Evolutionary conservation across 2,888 invertebrate genomes (phyloP).

Genomic region (Mycalesis mineus): DNA sequence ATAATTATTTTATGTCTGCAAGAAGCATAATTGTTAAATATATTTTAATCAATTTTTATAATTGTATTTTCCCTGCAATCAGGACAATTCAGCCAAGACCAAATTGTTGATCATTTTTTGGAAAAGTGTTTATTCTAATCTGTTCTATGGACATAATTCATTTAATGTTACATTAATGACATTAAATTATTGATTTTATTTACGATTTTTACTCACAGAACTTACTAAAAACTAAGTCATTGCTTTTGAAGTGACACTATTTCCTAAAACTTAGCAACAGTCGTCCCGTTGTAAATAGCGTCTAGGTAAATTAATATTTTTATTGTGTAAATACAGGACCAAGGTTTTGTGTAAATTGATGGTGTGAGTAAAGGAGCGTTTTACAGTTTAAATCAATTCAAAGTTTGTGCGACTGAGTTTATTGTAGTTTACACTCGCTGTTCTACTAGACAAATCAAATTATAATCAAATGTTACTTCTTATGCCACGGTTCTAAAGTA

Average conservation of each 20-base stretch:
- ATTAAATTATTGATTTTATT: too few relatives aligned
- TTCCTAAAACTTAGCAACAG: constrained; percentile 2
- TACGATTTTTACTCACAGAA: too few relatives aligned
- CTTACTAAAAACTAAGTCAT: neutral
- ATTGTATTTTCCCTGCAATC: too few relatives aligned
- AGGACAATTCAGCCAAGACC: too few relatives aligned
- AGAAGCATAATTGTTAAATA: too few relatives aligned
- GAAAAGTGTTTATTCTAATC: too few relatives aligned
- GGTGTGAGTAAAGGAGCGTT: constrained; percentile 43
- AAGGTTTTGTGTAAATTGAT: constrained; percentile 48
- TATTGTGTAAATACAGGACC: constrained; percentile 72
- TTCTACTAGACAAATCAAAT: neutral
- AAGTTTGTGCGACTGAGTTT: constrained; percentile 32
- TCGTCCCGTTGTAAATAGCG: constrained; percentile 53
- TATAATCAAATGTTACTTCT: neutral
- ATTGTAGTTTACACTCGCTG: constrained; percentile 16
- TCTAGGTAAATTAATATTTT: constrained; percentile 62
- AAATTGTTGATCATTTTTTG: too few relatives aligned
- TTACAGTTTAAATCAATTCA: constrained; percentile 38
- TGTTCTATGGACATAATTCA: too few relatives aligned
- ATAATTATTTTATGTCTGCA: too few relatives aligned
- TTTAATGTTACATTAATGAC: too few relatives aligned
- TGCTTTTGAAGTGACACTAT: constrained; percentile 8
- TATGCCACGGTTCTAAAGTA: constrained; percentile 4
- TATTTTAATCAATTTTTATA: too few relatives aligned